phyloP scores from a whole-genome alignment of 2,888 invertebrate species.

The Endotricha flammealis region DNA sequence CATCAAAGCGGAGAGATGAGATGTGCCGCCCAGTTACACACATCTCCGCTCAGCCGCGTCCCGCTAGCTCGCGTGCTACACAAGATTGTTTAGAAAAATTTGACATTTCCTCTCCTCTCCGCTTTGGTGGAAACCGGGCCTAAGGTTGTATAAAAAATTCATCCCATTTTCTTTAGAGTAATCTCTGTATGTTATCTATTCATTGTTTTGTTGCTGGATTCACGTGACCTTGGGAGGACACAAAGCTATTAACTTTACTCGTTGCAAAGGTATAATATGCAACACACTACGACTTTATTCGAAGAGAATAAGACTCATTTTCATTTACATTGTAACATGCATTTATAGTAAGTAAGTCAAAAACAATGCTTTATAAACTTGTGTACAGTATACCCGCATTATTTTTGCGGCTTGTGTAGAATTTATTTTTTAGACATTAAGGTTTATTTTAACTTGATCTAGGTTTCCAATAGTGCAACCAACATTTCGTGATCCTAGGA shows the following conservation, averaged over 20 bases:
- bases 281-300: not conserved
- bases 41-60: too few species aligned
- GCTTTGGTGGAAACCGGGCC: too few species aligned
- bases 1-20: too few species aligned
- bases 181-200: too few species aligned
- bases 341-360: not conserved
- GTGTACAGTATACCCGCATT: too few species aligned
- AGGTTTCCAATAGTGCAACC: not conserved
- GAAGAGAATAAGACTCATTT: not conserved
- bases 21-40: too few species aligned
- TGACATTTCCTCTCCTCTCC: too few species aligned
- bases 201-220: too few species aligned
- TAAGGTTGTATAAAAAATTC: too few species aligned
- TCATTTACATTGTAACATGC: not conserved
- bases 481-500: not conserved
- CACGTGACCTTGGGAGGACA: slow-evolving; percentile 2
- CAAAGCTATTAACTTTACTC: not conserved
- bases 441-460: not conserved
- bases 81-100: too few species aligned
- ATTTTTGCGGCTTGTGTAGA: not conserved
- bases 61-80: too few species aligned
- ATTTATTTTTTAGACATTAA: not conserved
- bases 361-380: not conserved
- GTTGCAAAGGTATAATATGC: not conserved
- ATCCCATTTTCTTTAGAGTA: too few species aligned